Percentiles rank a stretch among this genome's conserved stretches.
Evolutionary conservation across 1,140 invertebrate species (phyloP).

Genomic region (Brevipalpus yothersi): DNA sequence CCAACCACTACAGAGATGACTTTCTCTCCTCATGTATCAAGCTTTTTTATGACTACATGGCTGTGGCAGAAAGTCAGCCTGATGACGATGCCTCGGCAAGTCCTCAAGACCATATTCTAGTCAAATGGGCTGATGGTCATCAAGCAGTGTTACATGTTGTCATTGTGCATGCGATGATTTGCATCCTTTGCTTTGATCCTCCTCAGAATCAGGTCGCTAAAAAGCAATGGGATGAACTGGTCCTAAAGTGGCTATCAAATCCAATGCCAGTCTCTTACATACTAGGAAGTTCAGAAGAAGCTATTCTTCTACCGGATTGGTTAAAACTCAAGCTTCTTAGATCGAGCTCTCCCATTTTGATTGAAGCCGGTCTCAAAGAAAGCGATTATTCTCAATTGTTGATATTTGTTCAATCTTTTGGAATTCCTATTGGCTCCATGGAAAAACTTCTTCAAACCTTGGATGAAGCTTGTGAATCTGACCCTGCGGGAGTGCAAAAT

Average conservation of each 20-base stretch:
- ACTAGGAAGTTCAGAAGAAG: constrained; percentile 58
- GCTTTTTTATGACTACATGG: constrained; percentile 42
- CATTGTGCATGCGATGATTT: constrained; percentile 81
- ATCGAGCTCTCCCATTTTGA: constrained; percentile 48
- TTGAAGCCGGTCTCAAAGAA: constrained; percentile 57
- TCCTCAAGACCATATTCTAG: constrained; percentile 26
- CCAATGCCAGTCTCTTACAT: constrained; percentile 47
- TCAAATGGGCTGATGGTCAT: constrained; percentile 61
- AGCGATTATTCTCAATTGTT: constrained; percentile 69
- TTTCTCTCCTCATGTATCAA: constrained; percentile 44
- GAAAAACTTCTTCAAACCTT: constrained; percentile 1
- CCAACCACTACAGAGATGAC: constrained; percentile 8
- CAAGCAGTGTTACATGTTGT: constrained; percentile 60
- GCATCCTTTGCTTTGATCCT: constrained; percentile 44
- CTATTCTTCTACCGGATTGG: constrained; percentile 73
- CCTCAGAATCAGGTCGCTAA: constrained; percentile 8
- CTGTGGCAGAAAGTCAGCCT: neutral
- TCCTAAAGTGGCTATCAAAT: constrained; percentile 35
- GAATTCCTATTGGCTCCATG: constrained; percentile 72
- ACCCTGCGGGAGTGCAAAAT: neutral
- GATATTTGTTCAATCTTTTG: constrained; percentile 84
- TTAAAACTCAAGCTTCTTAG: constrained; percentile 75
- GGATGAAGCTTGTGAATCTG: neutral
- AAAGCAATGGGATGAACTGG: constrained; percentile 26
- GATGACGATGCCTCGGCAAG: neutral